Evolutionary conservation across 1,140 invertebrate species (phyloP), one percentile per base, ranked within the genome.

Genomic region (Caenorhabditis brenneri): DNA sequence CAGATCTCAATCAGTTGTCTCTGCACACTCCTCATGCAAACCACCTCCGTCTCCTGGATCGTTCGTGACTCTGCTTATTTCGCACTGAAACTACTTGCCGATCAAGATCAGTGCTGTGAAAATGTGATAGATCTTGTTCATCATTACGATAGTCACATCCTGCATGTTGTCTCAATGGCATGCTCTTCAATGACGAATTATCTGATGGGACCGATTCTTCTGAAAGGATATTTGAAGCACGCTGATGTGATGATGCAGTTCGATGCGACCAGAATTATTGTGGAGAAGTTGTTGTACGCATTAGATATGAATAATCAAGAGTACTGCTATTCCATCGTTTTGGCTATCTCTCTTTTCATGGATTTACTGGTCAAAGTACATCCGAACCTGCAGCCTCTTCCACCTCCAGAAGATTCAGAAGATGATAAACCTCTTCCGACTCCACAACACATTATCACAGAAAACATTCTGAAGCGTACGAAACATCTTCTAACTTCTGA

Each of bases 401-500:
- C 33, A 42, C 65, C 65, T 4, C 19, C 22, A 0, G n/a, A 42
- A 39, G 65, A 74, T 42, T 22, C 19, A 46, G 65, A 74, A 42
- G 65, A 74, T 10, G 65, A 27, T 24, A 74, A 74, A n/a, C 0
- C 10, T 0, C 33, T 3, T 42, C 65, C 65, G 12, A 74, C 65
- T 22, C 65, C 65, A 19, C 33, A 74, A 24, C 65, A 42, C 9
- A 42, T 74, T 15, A 12, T 74, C n/a, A 22, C 42, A 5, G 65
- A 74, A 24, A 42, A 74, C 36, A 74, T 74, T 24, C 36, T 74
- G 1, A 33, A 42, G n/a, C 69, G 82, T 36, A 79, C 69, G 12
- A 83, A 83, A 29, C 74, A 83, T 33, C 24, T 83, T 29, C n/a
- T 83, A 36, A 29, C 53, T n/a, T 22, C 58, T 16, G 49, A 79